Conservation (phyloP, 2,888 invertebrate genomes). For the Gymnocheta viridis region DNA sequence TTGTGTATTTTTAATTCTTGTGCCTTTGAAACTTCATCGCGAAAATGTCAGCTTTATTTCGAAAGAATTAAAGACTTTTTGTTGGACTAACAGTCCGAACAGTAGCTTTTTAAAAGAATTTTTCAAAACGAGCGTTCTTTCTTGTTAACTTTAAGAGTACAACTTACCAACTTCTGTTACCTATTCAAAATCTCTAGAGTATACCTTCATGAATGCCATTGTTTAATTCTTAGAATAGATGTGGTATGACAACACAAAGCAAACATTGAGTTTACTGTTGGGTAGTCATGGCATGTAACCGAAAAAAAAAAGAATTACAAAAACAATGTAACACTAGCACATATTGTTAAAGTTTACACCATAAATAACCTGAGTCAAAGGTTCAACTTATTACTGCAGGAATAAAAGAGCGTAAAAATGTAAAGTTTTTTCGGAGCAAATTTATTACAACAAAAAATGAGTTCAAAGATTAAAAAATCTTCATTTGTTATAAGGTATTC, state of each 20-base stretch:
- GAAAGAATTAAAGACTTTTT: no score
- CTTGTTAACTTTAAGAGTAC: no score
- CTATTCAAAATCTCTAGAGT: neutral
- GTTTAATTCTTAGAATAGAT: neutral
- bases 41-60: no score
- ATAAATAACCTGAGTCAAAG: conserved; percentile 17
- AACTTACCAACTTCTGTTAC: neutral
- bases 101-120: no score
- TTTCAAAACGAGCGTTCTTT: no score
- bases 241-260: conserved; percentile 30
- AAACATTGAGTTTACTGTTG: conserved; percentile 47
- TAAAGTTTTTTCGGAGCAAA: neutral
- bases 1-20: no score
- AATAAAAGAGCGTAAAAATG: neutral
- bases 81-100: no score
- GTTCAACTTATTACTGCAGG: conserved; percentile 9
- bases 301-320: neutral
- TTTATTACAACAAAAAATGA: neutral
- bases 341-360: conserved; percentile 4
- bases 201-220: neutral
- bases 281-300: conserved; percentile 46
- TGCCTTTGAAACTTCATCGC: no score
- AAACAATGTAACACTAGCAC: conserved; percentile 9
- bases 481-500: neutral
- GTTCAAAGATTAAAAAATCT: neutral